These are phyloP conservation scores for Pangasius larnaudii DNA, from an alignment of 2,797 vertebrate species.

Conservation along the genomic window DNA sequence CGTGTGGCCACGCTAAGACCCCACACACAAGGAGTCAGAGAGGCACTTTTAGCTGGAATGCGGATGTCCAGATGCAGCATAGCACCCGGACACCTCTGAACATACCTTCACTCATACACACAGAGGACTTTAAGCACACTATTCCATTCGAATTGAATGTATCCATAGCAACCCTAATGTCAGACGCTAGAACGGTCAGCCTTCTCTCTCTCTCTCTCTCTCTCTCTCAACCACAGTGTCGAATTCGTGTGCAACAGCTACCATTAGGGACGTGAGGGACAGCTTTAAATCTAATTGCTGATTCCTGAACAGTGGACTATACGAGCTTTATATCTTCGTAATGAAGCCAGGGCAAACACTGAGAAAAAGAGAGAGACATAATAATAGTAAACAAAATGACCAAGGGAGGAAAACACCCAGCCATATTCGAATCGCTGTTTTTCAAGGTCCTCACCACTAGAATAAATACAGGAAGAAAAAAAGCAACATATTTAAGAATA, in stretches of 20 bases:
- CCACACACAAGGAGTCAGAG: slow-evolving; percentile 60
- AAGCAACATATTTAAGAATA: not conserved
- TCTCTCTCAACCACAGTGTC: slow-evolving; percentile 21
- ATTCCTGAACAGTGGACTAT: not conserved
- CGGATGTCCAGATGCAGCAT: slow-evolving; percentile 61
- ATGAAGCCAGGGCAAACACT: not conserved
- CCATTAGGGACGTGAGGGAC: slow-evolving; percentile 56
- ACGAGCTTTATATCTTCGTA: not conserved
- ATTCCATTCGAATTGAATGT: not conserved
- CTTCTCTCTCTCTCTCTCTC: slow-evolving; percentile 54
- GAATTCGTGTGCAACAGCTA: slow-evolving; percentile 35
- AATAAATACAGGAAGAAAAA: not conserved
- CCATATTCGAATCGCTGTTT: not conserved
- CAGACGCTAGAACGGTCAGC: slow-evolving; percentile 69
- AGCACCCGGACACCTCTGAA: not conserved
- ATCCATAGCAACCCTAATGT: slow-evolving; percentile 72
- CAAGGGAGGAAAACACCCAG: not conserved
- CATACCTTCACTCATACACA: not conserved
- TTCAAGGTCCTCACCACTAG: no score
- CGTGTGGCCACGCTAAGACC: not conserved
- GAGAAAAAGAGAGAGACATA: not conserved
- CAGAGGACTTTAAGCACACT: not conserved
- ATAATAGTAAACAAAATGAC: not conserved
- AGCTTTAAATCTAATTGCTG: slow-evolving; percentile 66
- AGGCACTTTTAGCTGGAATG: slow-evolving; percentile 64